Evolutionary conservation across 2,797 vertebrate genomes (phyloP).

Genomic region (Scolopax bukidnonensis): DNA sequence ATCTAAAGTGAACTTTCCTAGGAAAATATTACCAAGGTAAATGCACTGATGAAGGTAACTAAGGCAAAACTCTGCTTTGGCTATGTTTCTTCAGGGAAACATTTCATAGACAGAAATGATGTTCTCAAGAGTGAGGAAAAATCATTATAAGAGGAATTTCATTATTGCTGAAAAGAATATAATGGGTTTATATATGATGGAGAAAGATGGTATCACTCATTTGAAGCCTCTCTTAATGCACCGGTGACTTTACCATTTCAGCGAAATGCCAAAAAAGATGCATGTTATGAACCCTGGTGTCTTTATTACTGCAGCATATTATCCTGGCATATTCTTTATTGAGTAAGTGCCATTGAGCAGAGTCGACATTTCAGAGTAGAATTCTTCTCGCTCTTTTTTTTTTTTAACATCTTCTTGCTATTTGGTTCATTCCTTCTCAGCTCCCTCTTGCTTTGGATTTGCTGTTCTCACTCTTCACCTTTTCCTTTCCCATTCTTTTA

Average conservation of each 20-base stretch:
- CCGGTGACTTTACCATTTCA: conserved; percentile 45
- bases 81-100: conserved; percentile 19
- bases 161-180: neutral
- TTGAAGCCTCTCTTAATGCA: conserved; percentile 50
- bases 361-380: conserved; percentile 17
- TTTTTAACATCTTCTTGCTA: conserved; percentile 8
- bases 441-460: conserved; percentile 45
- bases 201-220: conserved; percentile 33
- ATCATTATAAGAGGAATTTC: conserved; percentile 43
- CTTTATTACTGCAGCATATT: conserved; percentile 27
- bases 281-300: neutral
- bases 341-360: conserved; percentile 29
- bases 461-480: conserved; percentile 13
- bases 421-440: conserved; percentile 37
- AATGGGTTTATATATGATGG: neutral
- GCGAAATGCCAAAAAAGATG: conserved; percentile 54
- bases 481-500: conserved; percentile 45
- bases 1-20: conserved; percentile 17
- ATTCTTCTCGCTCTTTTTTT: neutral
- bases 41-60: conserved; percentile 25
- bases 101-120: neutral
- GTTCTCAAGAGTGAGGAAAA: conserved; percentile 27
- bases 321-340: neutral
- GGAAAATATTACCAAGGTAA: conserved; percentile 19
- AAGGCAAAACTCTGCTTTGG: conserved; percentile 11